These are phyloP conservation scores for Sialia sialis DNA, from an alignment of 2,113 vertebrate genomes.

Conservation along the genomic window DNA sequence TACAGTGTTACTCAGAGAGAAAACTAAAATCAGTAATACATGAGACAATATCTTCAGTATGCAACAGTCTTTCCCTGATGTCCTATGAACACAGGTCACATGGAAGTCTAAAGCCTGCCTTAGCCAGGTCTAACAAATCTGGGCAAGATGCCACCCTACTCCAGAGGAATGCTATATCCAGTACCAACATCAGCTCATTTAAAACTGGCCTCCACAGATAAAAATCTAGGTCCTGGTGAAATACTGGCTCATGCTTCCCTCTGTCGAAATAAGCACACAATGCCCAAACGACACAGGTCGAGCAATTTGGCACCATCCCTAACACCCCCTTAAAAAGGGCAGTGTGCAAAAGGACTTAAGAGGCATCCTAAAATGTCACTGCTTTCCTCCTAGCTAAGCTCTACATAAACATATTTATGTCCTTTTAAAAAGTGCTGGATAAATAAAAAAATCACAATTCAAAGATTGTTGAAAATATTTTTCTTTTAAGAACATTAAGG, in stretches of 20 bases:
- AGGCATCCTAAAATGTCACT: background rate
- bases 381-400: background rate
- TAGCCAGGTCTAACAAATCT: background rate
- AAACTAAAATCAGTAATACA: background rate
- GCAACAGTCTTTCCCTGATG: background rate
- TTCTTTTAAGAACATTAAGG: background rate
- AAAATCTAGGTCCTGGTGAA: background rate
- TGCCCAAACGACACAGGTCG: rapidly evolving
- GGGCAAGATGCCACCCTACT: background rate
- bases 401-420: background rate
- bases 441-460: background rate
- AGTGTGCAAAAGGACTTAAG: background rate
- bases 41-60: background rate
- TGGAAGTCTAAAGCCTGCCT: background rate
- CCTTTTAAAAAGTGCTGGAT: background rate
- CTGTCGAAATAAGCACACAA: background rate
- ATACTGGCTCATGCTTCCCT: background rate
- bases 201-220: background rate
- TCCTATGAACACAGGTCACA: background rate
- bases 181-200: background rate
- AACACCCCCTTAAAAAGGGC: background rate
- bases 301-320: background rate
- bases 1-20: background rate
- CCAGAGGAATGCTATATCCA: background rate
- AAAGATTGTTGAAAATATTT: background rate